Percentiles rank a stretch among this genome's conserved stretches.
These are phyloP conservation scores for Plutella xylostella DNA, from an alignment of 2,888 invertebrate genomes.

Conservation along the genomic window DNA sequence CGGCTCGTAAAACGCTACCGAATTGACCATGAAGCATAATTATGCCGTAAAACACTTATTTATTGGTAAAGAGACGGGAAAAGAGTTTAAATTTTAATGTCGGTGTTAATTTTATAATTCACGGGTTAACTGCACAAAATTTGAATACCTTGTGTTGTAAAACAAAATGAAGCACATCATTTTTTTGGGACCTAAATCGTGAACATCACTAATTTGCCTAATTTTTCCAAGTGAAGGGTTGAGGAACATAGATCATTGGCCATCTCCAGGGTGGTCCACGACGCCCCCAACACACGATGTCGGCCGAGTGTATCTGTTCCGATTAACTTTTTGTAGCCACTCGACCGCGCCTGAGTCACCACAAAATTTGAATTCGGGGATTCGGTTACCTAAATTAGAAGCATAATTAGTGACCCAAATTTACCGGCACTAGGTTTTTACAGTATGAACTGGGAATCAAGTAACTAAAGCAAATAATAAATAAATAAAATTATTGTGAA, in stretches of 20 bases:
- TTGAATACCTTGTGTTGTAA: neutral
- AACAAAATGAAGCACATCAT: no score
- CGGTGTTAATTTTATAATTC: neutral
- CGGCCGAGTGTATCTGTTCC: slow-evolving; percentile 6
- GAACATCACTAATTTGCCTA: slow-evolving; percentile 16
- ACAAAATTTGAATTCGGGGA: no score
- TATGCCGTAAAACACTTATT: slow-evolving; percentile 62
- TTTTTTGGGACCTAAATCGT: neutral
- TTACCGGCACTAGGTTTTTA: no score
- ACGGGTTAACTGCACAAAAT: neutral
- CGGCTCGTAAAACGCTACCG: slow-evolving; percentile 48
- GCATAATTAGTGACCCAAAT: no score
- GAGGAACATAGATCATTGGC: slow-evolving; percentile 29
- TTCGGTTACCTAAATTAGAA: no score
- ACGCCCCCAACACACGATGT: slow-evolving; percentile 17
- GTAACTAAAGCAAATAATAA: no score
- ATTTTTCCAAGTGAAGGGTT: slow-evolving; percentile 18
- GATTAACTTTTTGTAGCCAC: slow-evolving; percentile 12
- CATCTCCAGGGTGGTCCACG: slow-evolving; percentile 39
- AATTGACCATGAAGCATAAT: no score
- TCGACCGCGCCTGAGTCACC: neutral
- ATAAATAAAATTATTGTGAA: no score
- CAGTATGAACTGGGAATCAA: no score
- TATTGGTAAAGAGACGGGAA: no score
- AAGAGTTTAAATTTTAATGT: neutral